phyloP scores from a whole-genome alignment of 2,888 invertebrate genomes.

The Ashinkailepas kermadecensis region DNA sequence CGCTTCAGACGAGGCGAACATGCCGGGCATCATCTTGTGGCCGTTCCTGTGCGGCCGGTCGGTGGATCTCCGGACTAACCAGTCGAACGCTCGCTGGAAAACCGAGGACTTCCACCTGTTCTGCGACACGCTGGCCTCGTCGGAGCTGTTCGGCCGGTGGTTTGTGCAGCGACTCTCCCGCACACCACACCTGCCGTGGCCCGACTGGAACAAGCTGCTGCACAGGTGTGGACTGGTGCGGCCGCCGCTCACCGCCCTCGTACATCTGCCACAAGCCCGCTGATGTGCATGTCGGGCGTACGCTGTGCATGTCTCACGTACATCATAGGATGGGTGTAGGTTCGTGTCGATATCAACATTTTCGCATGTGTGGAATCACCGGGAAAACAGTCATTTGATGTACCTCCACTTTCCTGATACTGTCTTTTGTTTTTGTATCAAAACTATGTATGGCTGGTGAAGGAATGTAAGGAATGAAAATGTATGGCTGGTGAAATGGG shows the following conservation, averaged over 20 bases:
- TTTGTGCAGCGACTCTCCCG: neutral
- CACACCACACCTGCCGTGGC: neutral
- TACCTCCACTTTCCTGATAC: too few relatives aligned
- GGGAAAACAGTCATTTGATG: too few relatives aligned
- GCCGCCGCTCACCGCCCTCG: neutral
- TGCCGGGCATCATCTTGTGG: slow-evolving; percentile 10
- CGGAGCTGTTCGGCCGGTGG: neutral
- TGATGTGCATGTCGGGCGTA: too few relatives aligned
- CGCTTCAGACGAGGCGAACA: neutral
- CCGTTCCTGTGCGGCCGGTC: slow-evolving; percentile 19
- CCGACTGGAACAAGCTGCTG: slow-evolving; percentile 15
- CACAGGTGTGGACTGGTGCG: neutral
- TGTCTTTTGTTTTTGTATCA: too few relatives aligned
- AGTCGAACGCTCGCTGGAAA: neutral
- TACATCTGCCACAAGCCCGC: too few relatives aligned
- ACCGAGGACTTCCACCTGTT: slow-evolving; percentile 15
- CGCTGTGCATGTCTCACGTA: too few relatives aligned
- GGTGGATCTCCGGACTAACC: slow-evolving; percentile 7
- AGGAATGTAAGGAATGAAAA: too few relatives aligned
- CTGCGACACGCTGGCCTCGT: slow-evolving; percentile 18
- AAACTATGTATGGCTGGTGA: too few relatives aligned
- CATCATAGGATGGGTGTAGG: too few relatives aligned
- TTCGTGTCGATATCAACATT: too few relatives aligned
- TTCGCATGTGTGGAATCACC: too few relatives aligned
- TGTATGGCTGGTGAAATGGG: too few relatives aligned